phyloP scores from a whole-genome alignment of 92 coral and sea anemone species.

The Hydrozoanthus gracilis region DNA sequence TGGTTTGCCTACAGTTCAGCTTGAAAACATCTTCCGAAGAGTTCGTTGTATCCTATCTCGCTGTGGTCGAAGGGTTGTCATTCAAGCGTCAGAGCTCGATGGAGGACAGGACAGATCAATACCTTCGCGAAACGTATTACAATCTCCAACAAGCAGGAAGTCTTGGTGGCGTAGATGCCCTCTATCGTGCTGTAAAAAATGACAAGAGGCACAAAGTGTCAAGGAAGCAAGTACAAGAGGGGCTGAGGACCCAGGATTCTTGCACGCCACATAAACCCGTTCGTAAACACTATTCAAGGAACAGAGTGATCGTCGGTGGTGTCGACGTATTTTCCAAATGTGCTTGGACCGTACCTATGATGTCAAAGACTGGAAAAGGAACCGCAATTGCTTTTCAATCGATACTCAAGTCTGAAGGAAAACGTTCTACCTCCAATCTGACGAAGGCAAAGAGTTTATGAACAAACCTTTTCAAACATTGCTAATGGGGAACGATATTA shows the following conservation, averaged over 20 bases:
- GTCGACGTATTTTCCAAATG: too few relatives aligned
- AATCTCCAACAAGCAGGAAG: neutral
- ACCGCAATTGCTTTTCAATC: too few relatives aligned
- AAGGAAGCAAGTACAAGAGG: neutral
- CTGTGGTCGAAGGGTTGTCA: slow-evolving; percentile 24
- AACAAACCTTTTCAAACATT: too few relatives aligned
- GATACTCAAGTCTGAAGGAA: too few relatives aligned
- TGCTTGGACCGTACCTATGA: too few relatives aligned
- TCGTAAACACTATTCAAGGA: neutral
- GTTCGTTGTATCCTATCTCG: slow-evolving; percentile 20
- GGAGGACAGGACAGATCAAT: neutral
- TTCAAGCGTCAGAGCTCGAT: neutral
- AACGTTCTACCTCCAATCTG: too few relatives aligned
- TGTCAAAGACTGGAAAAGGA: too few relatives aligned
- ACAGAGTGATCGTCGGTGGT: neutral
- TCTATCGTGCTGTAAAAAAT: too few relatives aligned
- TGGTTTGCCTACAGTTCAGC: slow-evolving; percentile 4
- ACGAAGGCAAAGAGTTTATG: too few relatives aligned
- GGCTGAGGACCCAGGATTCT: neutral
- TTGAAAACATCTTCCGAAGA: slow-evolving; percentile 12
- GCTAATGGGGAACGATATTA: too few relatives aligned
- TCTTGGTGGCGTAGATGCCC: too few relatives aligned
- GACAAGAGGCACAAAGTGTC: neutral
- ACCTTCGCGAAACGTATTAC: neutral
- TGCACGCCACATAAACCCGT: neutral